Percentiles rank a stretch among this genome's conserved stretches.
These are phyloP conservation scores for Pyrocoelia pectoralis DNA, from an alignment of 2,888 invertebrate species.

Conservation along the genomic window DNA sequence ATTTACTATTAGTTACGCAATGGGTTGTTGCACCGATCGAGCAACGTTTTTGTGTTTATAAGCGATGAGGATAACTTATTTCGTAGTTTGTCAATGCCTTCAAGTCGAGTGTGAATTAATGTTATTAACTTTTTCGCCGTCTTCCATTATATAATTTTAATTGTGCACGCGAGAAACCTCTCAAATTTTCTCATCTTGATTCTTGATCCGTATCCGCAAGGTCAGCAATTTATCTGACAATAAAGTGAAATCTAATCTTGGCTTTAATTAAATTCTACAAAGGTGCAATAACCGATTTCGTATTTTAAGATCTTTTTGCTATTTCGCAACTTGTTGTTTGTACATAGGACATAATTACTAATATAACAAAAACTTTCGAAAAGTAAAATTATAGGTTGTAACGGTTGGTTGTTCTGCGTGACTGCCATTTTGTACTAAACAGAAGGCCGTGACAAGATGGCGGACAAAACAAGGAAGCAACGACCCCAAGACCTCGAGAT, in stretches of 20 bases:
- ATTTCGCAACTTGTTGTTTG: slow-evolving; percentile 27
- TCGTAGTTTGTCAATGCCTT: slow-evolving; percentile 21
- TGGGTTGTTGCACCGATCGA: slow-evolving; percentile 25
- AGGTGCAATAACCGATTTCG: slow-evolving; percentile 18
- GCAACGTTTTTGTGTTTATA: slow-evolving; percentile 12
- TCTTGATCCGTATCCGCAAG: slow-evolving; percentile 3
- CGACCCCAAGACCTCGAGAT: slow-evolving; percentile 38
- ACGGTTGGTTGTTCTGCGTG: slow-evolving; percentile 37
- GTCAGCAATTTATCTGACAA: slow-evolving; percentile 7
- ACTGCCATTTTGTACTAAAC: slow-evolving; percentile 37
- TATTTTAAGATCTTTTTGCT: slow-evolving; percentile 18
- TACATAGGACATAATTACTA: slow-evolving; percentile 21
- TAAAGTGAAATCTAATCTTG: slow-evolving; percentile 12
- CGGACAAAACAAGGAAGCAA: slow-evolving; percentile 35
- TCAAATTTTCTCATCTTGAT: slow-evolving; percentile 3
- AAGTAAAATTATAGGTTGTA: slow-evolving; percentile 36
- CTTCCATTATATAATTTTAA: slow-evolving; percentile 13
- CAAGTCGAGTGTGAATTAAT: slow-evolving; percentile 8
- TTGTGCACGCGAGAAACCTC: slow-evolving; percentile 13
- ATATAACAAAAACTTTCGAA: slow-evolving; percentile 34
- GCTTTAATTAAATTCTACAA: not conserved
- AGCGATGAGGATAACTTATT: slow-evolving; percentile 16
- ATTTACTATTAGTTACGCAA: slow-evolving; percentile 22
- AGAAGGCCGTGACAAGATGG: slow-evolving; percentile 37
- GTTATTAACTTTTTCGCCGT: slow-evolving; percentile 18